These are phyloP conservation scores for Ianthella basta DNA, from an alignment of 37 sponge, comb jelly and placozoan species.

Conservation along the genomic window DNA sequence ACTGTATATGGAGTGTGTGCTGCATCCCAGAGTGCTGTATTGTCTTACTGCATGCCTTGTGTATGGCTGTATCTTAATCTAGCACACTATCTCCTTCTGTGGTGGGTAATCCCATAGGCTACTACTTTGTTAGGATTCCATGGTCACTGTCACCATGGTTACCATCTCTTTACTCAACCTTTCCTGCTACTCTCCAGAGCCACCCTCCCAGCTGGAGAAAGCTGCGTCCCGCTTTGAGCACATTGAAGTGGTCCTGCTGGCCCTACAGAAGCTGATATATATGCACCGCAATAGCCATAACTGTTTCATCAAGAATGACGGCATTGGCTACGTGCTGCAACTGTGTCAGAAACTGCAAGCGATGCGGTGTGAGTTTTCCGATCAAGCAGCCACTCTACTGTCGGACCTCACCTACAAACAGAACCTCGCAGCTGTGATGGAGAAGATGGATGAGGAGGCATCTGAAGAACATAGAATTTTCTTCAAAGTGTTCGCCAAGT, in stretches of 20 bases:
- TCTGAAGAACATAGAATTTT: neutral
- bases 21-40: too few relatives aligned
- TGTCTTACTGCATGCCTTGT: too few relatives aligned
- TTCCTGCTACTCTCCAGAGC: too few relatives aligned
- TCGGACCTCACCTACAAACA: neutral
- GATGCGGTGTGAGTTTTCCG: neutral
- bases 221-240: too few relatives aligned
- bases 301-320: neutral
- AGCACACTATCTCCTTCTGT: too few relatives aligned
- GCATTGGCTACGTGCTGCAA: neutral
- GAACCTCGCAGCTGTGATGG: neutral
- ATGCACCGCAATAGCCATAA: neutral
- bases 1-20: too few relatives aligned
- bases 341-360: neutral
- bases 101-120: too few relatives aligned
- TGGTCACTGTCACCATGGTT: too few relatives aligned
- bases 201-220: too few relatives aligned
- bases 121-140: too few relatives aligned
- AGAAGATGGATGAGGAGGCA: neutral
- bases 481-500: neutral
- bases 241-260: conserved; percentile 1
- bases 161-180: too few relatives aligned
- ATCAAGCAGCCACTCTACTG: neutral
- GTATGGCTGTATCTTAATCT: too few relatives aligned
- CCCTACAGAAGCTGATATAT: conserved; percentile 18